These are phyloP conservation scores for Lordiphosa andalusiaca DNA, from an alignment of 2,888 invertebrate species.

Conservation along the genomic window DNA sequence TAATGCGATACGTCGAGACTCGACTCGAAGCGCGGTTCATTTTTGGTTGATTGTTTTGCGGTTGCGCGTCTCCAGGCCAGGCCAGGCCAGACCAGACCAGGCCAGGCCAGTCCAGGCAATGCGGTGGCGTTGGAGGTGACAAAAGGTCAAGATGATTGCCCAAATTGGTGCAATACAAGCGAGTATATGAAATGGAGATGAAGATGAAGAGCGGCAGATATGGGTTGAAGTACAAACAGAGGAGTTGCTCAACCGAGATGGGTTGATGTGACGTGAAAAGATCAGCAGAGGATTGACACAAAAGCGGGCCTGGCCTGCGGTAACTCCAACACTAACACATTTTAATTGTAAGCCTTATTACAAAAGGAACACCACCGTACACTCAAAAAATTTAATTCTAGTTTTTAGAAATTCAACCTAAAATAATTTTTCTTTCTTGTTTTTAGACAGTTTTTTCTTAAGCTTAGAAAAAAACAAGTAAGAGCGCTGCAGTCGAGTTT, in stretches of 20 bases:
- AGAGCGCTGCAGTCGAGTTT: too few species aligned
- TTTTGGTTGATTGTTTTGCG: slow-evolving; percentile 59
- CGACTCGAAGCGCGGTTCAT: slow-evolving; percentile 24
- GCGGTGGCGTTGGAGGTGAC: slow-evolving; percentile 34
- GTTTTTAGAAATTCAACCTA: too few species aligned
- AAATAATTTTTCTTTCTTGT: too few species aligned
- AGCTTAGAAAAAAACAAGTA: too few species aligned
- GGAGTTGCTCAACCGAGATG: slow-evolving; percentile 5
- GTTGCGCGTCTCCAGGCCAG: slow-evolving; percentile 19
- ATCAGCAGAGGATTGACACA: too few species aligned
- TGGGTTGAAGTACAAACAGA: not conserved
- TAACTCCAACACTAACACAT: too few species aligned
- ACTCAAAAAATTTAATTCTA: too few species aligned
- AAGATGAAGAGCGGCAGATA: slow-evolving; percentile 4
- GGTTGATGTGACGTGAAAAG: too few species aligned
- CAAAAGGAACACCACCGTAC: too few species aligned
- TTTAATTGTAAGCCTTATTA: too few species aligned
- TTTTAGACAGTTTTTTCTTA: too few species aligned
- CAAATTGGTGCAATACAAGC: slow-evolving; percentile 32
- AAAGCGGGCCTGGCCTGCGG: too few species aligned
- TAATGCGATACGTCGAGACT: slow-evolving; percentile 47
- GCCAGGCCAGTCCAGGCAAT: slow-evolving; percentile 3
- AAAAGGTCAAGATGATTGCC: slow-evolving; percentile 51
- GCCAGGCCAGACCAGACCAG: slow-evolving; percentile 3
- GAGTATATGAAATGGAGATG: not conserved